Evolutionary conservation across 2,113 vertebrate species (phyloP).

Genomic region (Tretioscincus oriximinensis): DNA sequence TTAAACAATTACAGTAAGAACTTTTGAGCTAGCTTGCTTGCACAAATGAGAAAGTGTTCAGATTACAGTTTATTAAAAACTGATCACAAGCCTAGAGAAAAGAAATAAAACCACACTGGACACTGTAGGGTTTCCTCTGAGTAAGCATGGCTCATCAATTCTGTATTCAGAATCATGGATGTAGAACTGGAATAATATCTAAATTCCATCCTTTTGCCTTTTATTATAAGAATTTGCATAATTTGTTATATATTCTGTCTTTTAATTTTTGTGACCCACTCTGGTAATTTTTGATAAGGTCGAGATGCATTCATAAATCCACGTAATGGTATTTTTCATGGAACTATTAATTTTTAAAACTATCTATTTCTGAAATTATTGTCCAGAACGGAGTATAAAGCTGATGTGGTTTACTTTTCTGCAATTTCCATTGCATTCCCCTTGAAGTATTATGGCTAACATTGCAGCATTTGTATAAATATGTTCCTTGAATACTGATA

Average conservation of each 20-base stretch:
- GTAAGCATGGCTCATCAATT: neutral
- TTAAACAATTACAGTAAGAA: neutral
- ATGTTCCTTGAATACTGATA: neutral
- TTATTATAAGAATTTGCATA: no score
- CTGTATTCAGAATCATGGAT: fast-evolving
- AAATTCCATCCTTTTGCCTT: neutral
- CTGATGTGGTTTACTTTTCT: neutral
- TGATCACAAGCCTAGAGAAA: neutral
- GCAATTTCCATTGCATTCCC: neutral
- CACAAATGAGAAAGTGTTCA: neutral
- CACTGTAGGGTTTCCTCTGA: neutral
- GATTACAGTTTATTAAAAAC: neutral
- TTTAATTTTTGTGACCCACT: no score
- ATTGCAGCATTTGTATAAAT: neutral
- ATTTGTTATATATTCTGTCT: no score
- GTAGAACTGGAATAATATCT: neutral
- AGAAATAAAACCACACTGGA: neutral
- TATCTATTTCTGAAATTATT: neutral
- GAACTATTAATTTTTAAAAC: neutral
- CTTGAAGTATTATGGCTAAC: neutral
- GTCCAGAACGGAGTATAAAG: neutral
- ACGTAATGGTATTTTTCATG: neutral
- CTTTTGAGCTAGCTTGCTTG: neutral
- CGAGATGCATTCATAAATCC: no score
- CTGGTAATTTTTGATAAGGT: no score